Conservation (phyloP, 1,140 invertebrate genomes). For the Pristionchus pacificus region DNA sequence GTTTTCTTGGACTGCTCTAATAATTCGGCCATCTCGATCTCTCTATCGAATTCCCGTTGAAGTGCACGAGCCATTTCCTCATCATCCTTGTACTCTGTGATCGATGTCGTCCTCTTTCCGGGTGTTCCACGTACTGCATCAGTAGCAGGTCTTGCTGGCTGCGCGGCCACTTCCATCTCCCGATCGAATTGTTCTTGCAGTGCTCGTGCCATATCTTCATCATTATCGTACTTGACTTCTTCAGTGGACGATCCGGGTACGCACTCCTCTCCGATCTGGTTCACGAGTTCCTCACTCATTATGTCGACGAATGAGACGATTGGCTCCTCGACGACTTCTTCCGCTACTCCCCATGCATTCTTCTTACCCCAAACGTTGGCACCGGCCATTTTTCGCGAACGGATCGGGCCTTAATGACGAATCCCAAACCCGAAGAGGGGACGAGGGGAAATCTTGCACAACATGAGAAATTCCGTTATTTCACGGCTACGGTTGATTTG, state of each 20-base stretch:
- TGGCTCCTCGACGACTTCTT: constrained; percentile 29
- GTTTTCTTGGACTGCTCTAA: not conserved
- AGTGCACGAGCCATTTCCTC: constrained; percentile 42
- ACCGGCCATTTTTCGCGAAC: not conserved
- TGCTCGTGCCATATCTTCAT: constrained; percentile 39
- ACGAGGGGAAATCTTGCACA: too few species aligned
- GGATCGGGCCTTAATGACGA: too few species aligned
- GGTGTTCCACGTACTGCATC: not conserved
- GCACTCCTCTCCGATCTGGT: constrained; percentile 40
- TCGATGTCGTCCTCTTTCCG: not conserved
- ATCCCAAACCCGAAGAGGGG: too few species aligned
- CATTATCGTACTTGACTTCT: constrained; percentile 34
- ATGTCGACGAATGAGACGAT: constrained; percentile 48
- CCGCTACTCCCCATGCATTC: constrained; percentile 7
- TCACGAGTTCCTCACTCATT: constrained; percentile 48
- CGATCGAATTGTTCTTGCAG: constrained; percentile 53
- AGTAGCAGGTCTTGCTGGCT: not conserved
- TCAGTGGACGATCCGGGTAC: constrained; percentile 4
- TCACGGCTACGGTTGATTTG: not conserved
- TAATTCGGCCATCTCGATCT: constrained; percentile 30
- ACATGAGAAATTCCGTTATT: too few species aligned
- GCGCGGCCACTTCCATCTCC: constrained; percentile 35
- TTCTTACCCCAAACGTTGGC: not conserved
- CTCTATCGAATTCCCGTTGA: constrained; percentile 52
- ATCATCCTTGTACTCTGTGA: constrained; percentile 33